Conservation (phyloP, 2,888 invertebrate species). For the Leptinotarsa peninsularis region DNA sequence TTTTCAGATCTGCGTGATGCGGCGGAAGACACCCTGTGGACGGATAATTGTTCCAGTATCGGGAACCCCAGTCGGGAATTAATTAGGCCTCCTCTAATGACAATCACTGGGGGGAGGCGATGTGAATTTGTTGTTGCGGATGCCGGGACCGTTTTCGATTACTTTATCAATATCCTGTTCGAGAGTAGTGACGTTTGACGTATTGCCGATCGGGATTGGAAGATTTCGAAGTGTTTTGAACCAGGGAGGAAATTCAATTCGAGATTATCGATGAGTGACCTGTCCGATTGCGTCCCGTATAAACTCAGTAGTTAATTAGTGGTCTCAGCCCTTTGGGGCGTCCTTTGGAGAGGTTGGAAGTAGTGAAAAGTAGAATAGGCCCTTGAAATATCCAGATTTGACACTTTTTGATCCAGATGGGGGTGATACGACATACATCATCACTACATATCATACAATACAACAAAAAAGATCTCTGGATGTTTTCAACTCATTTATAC, state of each 20-base stretch:
- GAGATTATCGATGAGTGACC: no score
- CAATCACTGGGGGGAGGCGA: neutral
- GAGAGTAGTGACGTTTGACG: conserved; percentile 1
- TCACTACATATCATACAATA: no score
- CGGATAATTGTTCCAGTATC: conserved; percentile 12
- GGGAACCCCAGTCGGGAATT: conserved; percentile 14
- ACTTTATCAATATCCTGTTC: conserved; percentile 10
- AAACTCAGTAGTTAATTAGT: no score
- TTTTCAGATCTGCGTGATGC: conserved; percentile 13
- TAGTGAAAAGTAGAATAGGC: no score
- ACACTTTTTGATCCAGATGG: no score
- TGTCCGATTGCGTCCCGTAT: neutral
- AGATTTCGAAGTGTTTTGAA: neutral
- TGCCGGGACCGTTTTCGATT: neutral
- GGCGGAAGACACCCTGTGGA: conserved; percentile 3
- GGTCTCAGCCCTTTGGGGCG: no score
- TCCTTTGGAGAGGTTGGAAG: no score
- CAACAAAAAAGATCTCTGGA: no score
- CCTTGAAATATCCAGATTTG: no score
- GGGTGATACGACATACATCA: no score
- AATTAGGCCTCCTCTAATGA: conserved; percentile 11
- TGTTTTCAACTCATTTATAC: no score
- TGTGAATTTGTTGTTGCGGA: conserved; percentile 11
- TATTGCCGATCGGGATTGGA: neutral
- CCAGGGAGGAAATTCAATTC: neutral